Base-by-base conservation (phyloP, 2,113 vertebrate species). In the Anser cygnoides region DNA sequence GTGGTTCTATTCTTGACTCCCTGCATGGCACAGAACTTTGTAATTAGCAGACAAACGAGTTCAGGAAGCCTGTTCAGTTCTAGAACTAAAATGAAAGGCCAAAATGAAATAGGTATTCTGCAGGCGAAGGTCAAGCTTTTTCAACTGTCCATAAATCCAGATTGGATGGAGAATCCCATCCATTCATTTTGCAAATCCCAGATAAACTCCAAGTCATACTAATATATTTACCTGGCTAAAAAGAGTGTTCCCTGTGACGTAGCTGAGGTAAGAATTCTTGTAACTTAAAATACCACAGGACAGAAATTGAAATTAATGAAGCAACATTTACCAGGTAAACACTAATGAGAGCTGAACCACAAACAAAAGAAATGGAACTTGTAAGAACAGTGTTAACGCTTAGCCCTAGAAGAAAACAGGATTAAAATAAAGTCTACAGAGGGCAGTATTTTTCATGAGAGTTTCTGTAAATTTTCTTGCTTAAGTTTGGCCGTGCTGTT, bases 91-190 rank as follows among this genome's bases (percentile, higher is more conserved):
- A 65, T 50, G 73, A 54, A 63, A 76, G 41, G 26, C 8, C 90
- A 65, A n/a, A 82, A 82, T 61, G 11, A 90, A 79, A 54, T 31
- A 20, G 23, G 7, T 84, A 50, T 75, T 91, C 57, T 87, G 74
- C 17, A 87, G 71, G 22, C 85, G 90, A 94, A 93, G 71, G 33
- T 93, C 75, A 93, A 79, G 55, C 13, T 77, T 93, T 94, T 50
- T 50, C 49, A 46, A 15, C 3, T 62, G 20, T 49, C 10, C n/a
- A 25, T 68, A 68, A 85, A 6, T 78, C 44, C 33, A 57, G 33
- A 71, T 16, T 26, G 35, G 19, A 35, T 39, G 26, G 21, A 94
- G 85, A 90, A 79, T 46, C 29, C 7, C 10, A 43, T 43, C 52
- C 58, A 85, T 85, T 84, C 28, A 75, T 67, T 65, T 78, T 33